A percentile compares a stretch with the other conserved stretches of the same genome.
phyloP scores from a whole-genome alignment of 2,888 invertebrate species.

The Byasa hedistus region DNA sequence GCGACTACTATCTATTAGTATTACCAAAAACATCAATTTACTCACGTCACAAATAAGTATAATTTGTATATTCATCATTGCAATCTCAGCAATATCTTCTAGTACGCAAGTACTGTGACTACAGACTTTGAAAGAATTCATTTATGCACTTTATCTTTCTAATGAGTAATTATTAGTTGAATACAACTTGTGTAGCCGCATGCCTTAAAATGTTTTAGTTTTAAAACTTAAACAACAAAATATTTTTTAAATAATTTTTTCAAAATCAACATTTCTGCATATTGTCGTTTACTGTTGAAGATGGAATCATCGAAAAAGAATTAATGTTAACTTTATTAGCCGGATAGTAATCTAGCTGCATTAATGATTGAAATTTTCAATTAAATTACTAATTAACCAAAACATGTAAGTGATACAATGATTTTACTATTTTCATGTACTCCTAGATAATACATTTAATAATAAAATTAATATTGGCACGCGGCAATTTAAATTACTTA shows the following conservation, averaged over 20 bases:
- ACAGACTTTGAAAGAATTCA: conserved; percentile 18
- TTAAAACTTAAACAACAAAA: conserved; percentile 26
- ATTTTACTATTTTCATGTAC: conserved; percentile 6
- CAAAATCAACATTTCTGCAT: too few relatives aligned
- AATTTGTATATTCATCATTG: background rate
- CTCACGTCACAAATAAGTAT: conserved; percentile 2
- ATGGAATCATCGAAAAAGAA: background rate
- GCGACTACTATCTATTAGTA: conserved; percentile 14
- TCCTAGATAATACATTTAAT: conserved; percentile 18
- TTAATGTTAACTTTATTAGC: background rate
- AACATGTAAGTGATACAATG: too few relatives aligned
- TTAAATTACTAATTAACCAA: background rate
- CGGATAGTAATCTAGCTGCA: background rate
- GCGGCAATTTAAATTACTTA: conserved; percentile 56
- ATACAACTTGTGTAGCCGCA: conserved; percentile 37
- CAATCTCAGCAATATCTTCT: conserved; percentile 4
- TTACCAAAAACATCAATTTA: conserved; percentile 13
- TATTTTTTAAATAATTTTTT: conserved; percentile 23
- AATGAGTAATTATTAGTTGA: conserved; percentile 21
- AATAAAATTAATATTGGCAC: conserved; percentile 57
- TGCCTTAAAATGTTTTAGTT: conserved; percentile 40
- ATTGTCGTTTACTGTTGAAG: too few relatives aligned
- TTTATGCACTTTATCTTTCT: conserved; percentile 13
- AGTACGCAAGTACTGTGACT: conserved; percentile 3
- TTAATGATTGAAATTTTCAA: background rate